Conservation (phyloP, 92 coral and sea anemone genomes). For the Diadumene lineata region DNA sequence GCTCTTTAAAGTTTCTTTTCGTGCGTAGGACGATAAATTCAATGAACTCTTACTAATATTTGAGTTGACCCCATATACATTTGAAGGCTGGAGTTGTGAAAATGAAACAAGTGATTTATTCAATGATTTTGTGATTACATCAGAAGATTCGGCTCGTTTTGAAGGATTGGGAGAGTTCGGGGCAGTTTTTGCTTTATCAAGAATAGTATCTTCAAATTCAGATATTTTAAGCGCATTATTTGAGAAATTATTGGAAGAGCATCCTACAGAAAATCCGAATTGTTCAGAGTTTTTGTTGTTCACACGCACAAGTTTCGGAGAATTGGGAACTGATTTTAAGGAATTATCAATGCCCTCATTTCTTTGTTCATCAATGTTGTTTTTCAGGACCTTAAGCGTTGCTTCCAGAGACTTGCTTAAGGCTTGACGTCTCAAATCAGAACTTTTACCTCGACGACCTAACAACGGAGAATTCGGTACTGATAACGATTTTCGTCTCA, state of each 20-base stretch:
- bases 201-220: not conserved
- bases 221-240: not conserved
- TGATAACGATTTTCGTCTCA: not conserved
- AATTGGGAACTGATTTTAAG: not conserved
- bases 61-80: not conserved
- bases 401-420: not conserved
- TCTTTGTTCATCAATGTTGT: not conserved
- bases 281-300: too few relatives aligned
- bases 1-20: not conserved
- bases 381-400: not conserved
- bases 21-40: not conserved
- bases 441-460: not conserved
- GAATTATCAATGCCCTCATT: not conserved
- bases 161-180: not conserved
- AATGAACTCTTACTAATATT: not conserved
- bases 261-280: too few relatives aligned
- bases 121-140: not conserved
- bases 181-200: not conserved
- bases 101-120: not conserved
- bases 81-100: not conserved
- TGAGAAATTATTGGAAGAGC: too few relatives aligned
- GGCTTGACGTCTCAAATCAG: slow-evolving; percentile 11
- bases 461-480: not conserved
- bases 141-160: not conserved
- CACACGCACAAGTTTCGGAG: not conserved